Base-by-base conservation (phyloP, 2,113 vertebrate genomes). In the Chaetura pelagica region DNA sequence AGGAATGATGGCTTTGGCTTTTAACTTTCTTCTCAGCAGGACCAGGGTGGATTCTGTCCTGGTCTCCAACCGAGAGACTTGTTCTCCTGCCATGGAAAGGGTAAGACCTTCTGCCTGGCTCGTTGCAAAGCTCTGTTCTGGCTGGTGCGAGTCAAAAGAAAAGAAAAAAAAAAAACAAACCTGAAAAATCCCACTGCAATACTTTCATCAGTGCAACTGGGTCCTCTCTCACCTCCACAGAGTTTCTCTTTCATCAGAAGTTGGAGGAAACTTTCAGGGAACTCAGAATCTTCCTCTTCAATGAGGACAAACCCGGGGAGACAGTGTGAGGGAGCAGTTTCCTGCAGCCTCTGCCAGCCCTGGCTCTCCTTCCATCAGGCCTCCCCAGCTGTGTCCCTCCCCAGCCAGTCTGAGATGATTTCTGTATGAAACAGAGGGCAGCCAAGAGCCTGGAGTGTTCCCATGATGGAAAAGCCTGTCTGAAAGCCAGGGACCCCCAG, bases 71-170 rank as follows among this genome's bases (percentile, higher is more conserved):
- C 82, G 88, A 44, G 49, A 89, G 69, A 64, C 29, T 82, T 89
- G 88, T 44, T 79, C n/a, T 74, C 34, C 62, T 93, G 79, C 90
- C 84, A 71, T 10, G 62, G 89, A 75, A 90, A 87, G 73, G 73
- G 38, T 89, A 94, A 78, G 80, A 92, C 61, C 85, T 94, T 91
- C 88, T 87, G 48, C 57, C 68, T 87, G 83, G 35, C 63, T 93
- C 78, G 34, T 61, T 87, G 67, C 62, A 80, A 40, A 42, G 20
- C 57, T 84, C 66, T 75, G 9, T 89, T 88, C 76, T 72, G 85
- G 54, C 52, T 86, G 61, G 24, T 0, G 1, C 27, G 66, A 24
- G 24, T 78, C 79, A 74, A 72, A 93, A 82, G 57, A 19, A 34
- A 52, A 44, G 34, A 64, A 91, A 59, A 21, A 51, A 69, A 49